phyloP scores from a whole-genome alignment of 2,113 vertebrate genomes.

The Willisornis vidua region DNA sequence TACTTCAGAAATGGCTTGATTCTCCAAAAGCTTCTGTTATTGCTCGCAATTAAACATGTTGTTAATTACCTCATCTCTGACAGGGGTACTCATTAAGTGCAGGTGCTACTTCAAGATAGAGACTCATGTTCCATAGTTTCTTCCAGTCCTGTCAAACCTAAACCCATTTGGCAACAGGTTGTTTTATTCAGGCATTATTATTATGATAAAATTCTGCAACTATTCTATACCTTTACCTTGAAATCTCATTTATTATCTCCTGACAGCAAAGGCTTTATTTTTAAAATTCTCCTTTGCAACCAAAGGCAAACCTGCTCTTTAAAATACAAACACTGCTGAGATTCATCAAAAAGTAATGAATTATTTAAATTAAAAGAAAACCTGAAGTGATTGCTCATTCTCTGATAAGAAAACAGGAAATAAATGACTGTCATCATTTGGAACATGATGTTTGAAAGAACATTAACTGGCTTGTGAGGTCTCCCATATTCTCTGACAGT shows the following conservation, averaged over 20 bases:
- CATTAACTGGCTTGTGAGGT: neutral
- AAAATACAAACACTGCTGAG: conserved; percentile 7
- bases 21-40: neutral
- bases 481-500: neutral
- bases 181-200: neutral
- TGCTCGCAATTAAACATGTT: neutral
- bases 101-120: neutral
- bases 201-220: neutral
- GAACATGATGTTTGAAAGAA: neutral
- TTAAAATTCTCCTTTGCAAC: neutral
- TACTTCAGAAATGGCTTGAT: neutral
- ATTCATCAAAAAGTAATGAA: conserved; percentile 17
- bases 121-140: neutral
- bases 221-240: neutral
- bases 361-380: conserved; percentile 42
- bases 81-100: neutral
- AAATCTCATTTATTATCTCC: neutral
- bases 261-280: neutral
- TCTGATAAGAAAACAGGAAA: conserved; percentile 7
- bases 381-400: conserved; percentile 21
- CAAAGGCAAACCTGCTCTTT: neutral
- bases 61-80: neutral
- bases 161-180: neutral
- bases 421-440: neutral
- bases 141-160: neutral